phyloP scores from a whole-genome alignment of 2,888 invertebrate species.

The Chloroclysta siterata region DNA sequence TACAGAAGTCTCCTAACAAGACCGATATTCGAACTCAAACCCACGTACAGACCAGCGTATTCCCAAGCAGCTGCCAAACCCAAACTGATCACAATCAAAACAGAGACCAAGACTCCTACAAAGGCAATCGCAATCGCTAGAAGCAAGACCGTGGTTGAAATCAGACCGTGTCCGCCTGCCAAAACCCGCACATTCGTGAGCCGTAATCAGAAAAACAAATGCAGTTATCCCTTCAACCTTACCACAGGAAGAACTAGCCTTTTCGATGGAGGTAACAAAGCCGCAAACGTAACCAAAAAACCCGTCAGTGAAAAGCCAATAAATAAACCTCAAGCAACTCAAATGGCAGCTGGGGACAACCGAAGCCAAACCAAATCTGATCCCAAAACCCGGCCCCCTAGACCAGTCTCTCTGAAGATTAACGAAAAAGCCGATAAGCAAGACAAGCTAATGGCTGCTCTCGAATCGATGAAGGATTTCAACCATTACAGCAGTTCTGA shows the following conservation, averaged over 20 bases:
- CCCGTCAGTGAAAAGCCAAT: slow-evolving; percentile 37
- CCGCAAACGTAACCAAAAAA: slow-evolving; percentile 50
- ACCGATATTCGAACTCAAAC: slow-evolving; percentile 53
- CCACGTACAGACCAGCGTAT: slow-evolving; percentile 69
- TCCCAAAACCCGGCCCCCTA: slow-evolving; percentile 60
- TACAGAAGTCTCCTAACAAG: slow-evolving; percentile 48
- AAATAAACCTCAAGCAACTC: slow-evolving; percentile 49
- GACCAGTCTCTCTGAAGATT: slow-evolving; percentile 67
- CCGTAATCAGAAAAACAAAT: slow-evolving; percentile 70
- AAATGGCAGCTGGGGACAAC: slow-evolving; percentile 66
- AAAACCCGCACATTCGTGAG: slow-evolving; percentile 63
- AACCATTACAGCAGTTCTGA: slow-evolving; percentile 84
- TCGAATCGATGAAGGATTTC: slow-evolving; percentile 68
- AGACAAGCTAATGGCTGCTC: slow-evolving; percentile 53
- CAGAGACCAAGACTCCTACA: slow-evolving; percentile 65
- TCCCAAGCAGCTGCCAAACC: slow-evolving; percentile 83
- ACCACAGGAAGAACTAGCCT: slow-evolving; percentile 78
- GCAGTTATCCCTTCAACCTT: slow-evolving; percentile 81
- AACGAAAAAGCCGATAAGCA: slow-evolving; percentile 65
- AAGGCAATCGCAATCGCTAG: slow-evolving; percentile 58
- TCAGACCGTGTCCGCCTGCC: slow-evolving; percentile 59
- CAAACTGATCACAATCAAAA: slow-evolving; percentile 63
- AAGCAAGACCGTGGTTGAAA: slow-evolving; percentile 79
- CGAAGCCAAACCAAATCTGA: slow-evolving; percentile 62
- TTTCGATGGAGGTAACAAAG: slow-evolving; percentile 67